Base-by-base conservation (phyloP, 1,140 invertebrate species). In the Drosophila micromelanica region DNA sequence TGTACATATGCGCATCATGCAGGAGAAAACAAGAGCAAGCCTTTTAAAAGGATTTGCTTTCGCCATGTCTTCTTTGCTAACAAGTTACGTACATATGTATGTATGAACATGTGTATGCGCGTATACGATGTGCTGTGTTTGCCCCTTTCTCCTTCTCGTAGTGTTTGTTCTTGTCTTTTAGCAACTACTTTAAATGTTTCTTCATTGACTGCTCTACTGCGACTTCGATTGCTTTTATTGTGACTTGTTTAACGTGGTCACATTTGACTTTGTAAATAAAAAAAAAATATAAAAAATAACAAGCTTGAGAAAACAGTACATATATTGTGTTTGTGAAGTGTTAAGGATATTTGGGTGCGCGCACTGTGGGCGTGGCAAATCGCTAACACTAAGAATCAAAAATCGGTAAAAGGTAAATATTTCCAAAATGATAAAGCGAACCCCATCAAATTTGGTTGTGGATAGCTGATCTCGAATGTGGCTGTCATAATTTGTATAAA, bases 41-140 rank as follows among this genome's bases (percentile, higher is more conserved):
- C 12, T 51, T 68, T 68, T 68, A 49, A 57, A 67, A 56, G 35
- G 54, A 51, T 68, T 68, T 51, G 46, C 64, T 60, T 62, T 60
- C 64, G 45, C 54, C 73, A 54, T 63, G 73, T 76, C 57, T 71
- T 55, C 76, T 60, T 65, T 80, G 80, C 80, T 84, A 84, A 85
- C 80, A 85, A 84, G 80, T 81, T 84, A 45, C 35, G 30, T 23
- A 15, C 37, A 27, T n/a, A 43, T 37, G 9, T 5, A 17, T 17
- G 17, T 17, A 27, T 37, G 32, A n/a, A n/a, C n/a, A n/a, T 15
- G 13, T 45, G 43, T n/a, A 2, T 40, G 30, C 23, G 5, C 7
- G 23, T 7, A 27, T 43, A 12, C 20, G 13, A 42, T 12, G 40
- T 42, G n/a, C 20, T 59, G 23, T 35, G 63, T 59, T 54, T 65